Percentiles rank a stretch among this genome's conserved stretches.
These are phyloP conservation scores for Diorhabda elongata DNA, from an alignment of 1,140 invertebrate genomes.

Conservation along the genomic window DNA sequence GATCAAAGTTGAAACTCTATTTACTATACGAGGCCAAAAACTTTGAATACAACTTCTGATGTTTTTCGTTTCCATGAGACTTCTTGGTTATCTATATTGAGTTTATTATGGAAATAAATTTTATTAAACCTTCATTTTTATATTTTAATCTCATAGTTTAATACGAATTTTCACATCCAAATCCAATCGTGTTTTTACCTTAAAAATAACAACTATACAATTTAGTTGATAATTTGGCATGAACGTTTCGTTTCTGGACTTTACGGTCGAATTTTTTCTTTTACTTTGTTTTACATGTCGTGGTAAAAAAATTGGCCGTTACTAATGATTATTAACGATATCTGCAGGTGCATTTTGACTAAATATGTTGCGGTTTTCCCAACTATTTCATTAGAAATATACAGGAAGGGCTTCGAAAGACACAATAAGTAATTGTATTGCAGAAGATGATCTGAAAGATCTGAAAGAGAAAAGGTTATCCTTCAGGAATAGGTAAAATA, in stretches of 20 bases:
- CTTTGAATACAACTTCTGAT: no score
- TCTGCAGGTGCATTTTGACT: constrained; percentile 26
- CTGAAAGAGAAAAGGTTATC: no score
- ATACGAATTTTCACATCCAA: constrained; percentile 1
- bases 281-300: constrained; percentile 1
- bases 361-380: constrained; percentile 28
- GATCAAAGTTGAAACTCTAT: no score
- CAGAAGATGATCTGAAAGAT: no score
- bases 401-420: neutral
- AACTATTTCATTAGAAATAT: constrained; percentile 18
- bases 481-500: no score
- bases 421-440: neutral
- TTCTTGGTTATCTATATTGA: no score
- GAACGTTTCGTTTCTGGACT: neutral
- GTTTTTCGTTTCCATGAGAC: no score
- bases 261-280: neutral
- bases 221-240: constrained; percentile 2
- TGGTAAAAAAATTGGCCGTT: constrained; percentile 14
- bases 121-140: no score
- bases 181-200: neutral
- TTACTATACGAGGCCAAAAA: no score
- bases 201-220: neutral
- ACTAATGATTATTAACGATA: constrained; percentile 28
- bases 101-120: no score
- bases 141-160: neutral